Evolutionary conservation across 2,888 invertebrate species (phyloP).

Genomic region (Ectropis crepuscularia): DNA sequence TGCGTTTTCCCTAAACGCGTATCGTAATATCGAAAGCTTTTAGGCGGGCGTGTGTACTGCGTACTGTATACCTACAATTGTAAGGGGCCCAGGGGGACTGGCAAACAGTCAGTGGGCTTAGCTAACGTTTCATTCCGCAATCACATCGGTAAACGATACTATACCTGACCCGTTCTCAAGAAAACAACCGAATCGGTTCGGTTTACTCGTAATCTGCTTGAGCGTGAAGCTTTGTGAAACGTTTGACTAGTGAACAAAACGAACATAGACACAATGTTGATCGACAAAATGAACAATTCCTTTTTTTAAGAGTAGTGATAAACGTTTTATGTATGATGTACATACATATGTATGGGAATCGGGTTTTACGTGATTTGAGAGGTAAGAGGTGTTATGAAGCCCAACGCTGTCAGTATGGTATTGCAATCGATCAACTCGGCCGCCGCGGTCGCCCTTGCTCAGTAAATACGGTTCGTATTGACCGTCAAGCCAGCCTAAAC

Average conservation of each 20-base stretch:
- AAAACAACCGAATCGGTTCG: constrained; percentile 47
- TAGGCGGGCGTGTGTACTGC: constrained; percentile 42
- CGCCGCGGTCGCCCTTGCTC: too few species aligned
- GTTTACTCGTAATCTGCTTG: constrained; percentile 51
- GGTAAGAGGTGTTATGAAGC: too few species aligned
- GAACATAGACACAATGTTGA: constrained; percentile 27
- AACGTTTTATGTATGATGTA: too few species aligned
- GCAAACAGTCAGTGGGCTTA: constrained; percentile 48
- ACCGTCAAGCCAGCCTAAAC: too few species aligned
- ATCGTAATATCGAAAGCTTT: constrained; percentile 46
- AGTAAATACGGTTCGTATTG: too few species aligned
- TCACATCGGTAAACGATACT: constrained; percentile 53
- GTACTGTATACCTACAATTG: constrained; percentile 39
- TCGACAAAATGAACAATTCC: too few species aligned
- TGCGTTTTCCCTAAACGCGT: constrained; percentile 42
- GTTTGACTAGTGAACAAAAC: constrained; percentile 42
- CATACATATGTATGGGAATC: too few species aligned
- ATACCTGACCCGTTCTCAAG: constrained; percentile 40
- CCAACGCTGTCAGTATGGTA: too few species aligned
- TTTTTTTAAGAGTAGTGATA: too few species aligned
- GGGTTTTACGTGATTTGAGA: too few species aligned
- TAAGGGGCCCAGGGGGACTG: constrained; percentile 47
- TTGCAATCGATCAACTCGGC: too few species aligned
- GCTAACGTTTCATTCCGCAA: constrained; percentile 50
- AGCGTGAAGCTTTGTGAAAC: constrained; percentile 35